Base-by-base conservation (phyloP, 1,140 invertebrate species). In the Bombus soroeensis region DNA sequence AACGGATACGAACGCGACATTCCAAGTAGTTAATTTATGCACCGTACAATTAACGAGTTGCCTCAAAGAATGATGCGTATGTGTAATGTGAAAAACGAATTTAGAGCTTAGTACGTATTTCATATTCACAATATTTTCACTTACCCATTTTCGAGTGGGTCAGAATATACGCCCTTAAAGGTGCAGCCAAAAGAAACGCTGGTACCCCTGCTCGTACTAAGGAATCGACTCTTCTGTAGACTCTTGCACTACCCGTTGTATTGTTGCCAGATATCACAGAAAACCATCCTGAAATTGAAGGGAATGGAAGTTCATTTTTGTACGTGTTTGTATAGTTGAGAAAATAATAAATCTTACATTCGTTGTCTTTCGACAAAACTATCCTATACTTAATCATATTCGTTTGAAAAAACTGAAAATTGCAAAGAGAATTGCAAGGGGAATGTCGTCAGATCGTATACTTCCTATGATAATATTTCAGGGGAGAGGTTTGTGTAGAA, bases 61-160 rank as follows among this genome's bases (percentile, higher is more conserved):
- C 0, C 13, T 13, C 13, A 18, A 32, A 15, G 18, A 68, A 34
- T 37, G 2, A 9, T 10, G 64, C 22, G 3, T 25, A 10, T 68
- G 8, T 34, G 32, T 68, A 8, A 68, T 37, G 12, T n/a, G 18
- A 66, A 66, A 15, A 66, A 34, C 13, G n/a, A 32, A 32, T 64
- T 64, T 32, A 64, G 62, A 64, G n/a, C 2, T 68, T 34, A 74
- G 10, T 1, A 25, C 25, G 25, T 22, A 6, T 37, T 59, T 28
- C 0, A 22, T n/a, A 18, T 25, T 13, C 9, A 18, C 25, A 5
- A n/a, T n/a, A 43, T 82, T 79, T 25, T 25, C 81, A 93, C 94
- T 94, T 81, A 95, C 95, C 95, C 95, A 95, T 95, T 94, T 95
- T 95, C 15, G 95, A 95, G 81, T 95, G 95, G 73, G 95, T 95